A percentile compares a stretch with the other conserved stretches of the same genome.
phyloP scores from a whole-genome alignment of 2,113 vertebrate species.

The Mirounga angustirostris region DNA sequence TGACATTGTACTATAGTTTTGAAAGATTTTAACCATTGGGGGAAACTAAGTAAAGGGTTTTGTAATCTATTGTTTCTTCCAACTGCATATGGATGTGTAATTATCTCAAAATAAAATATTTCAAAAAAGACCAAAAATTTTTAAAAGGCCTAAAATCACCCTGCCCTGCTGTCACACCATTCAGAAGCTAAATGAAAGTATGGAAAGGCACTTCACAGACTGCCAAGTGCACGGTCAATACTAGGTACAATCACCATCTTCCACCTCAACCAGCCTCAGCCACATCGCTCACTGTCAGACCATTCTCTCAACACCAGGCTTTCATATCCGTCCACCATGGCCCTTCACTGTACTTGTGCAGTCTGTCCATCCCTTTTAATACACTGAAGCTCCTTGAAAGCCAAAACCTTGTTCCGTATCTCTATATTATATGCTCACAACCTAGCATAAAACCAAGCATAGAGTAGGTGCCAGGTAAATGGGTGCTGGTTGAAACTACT shows the following conservation, averaged over 20 bases:
- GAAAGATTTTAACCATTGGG: neutral
- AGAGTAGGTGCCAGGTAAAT: neutral
- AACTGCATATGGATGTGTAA: neutral
- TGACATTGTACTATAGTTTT: neutral
- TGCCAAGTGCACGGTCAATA: neutral
- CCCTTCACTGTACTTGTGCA: neutral
- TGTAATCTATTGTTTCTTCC: constrained; percentile 37
- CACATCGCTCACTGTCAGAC: neutral
- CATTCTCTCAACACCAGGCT: neutral
- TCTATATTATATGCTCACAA: neutral
- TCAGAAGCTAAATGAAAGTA: neutral
- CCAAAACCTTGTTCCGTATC: neutral
- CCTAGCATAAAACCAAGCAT: neutral
- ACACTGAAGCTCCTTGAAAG: neutral
- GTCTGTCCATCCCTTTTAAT: neutral
- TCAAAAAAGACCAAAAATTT: neutral
- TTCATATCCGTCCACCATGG: neutral
- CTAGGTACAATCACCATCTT: neutral
- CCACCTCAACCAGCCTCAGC: neutral
- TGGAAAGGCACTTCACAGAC: neutral
- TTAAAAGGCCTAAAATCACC: neutral
- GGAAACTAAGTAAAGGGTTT: neutral
- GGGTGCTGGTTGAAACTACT: neutral
- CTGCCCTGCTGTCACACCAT: neutral
- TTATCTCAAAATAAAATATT: neutral